Percentiles rank a stretch among this genome's conserved stretches.
phyloP scores from a whole-genome alignment of 2,113 vertebrate species.

The Xiphophorus hellerii region DNA sequence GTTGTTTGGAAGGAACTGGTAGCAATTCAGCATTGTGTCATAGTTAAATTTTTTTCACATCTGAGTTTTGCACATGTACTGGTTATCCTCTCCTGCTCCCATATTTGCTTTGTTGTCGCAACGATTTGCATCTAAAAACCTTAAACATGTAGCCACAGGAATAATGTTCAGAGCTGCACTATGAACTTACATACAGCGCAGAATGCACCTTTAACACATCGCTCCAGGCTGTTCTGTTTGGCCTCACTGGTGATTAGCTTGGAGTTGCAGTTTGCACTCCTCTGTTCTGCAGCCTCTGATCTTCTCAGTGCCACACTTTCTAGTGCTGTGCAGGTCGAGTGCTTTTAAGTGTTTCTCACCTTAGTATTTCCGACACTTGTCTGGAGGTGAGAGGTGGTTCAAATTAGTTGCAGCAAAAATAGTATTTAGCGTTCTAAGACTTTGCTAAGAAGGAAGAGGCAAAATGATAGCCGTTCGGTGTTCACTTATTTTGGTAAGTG shows the following conservation, averaged over 20 bases:
- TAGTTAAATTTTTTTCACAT: not conserved
- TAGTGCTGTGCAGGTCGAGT: conserved; percentile 11
- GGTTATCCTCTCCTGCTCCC: not conserved
- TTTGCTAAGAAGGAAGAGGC: not conserved
- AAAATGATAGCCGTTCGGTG: not conserved
- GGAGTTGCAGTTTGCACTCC: conserved; percentile 12
- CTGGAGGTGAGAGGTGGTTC: conserved; percentile 24
- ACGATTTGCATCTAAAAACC: conserved; percentile 1
- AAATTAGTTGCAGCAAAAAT: conserved; percentile 20
- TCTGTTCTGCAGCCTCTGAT: conserved; percentile 39
- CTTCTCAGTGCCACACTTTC: conserved; percentile 10
- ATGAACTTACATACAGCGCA: not conserved
- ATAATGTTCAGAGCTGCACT: conserved; percentile 6
- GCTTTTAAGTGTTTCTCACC: conserved; percentile 29
- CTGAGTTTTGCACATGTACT: not conserved
- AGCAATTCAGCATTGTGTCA: not conserved
- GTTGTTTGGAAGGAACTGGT: conserved; percentile 6
- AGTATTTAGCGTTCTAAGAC: not conserved
- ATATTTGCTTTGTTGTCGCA: not conserved
- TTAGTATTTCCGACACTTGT: conserved; percentile 32
- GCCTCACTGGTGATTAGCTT: conserved; percentile 48
- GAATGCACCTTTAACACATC: conserved; percentile 17
- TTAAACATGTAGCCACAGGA: conserved; percentile 24
- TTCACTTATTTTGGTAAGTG: not conserved
- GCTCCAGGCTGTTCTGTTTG: conserved; percentile 46